These are phyloP conservation scores for Pipra filicauda DNA, from an alignment of 2,113 vertebrate species.

Conservation along the genomic window DNA sequence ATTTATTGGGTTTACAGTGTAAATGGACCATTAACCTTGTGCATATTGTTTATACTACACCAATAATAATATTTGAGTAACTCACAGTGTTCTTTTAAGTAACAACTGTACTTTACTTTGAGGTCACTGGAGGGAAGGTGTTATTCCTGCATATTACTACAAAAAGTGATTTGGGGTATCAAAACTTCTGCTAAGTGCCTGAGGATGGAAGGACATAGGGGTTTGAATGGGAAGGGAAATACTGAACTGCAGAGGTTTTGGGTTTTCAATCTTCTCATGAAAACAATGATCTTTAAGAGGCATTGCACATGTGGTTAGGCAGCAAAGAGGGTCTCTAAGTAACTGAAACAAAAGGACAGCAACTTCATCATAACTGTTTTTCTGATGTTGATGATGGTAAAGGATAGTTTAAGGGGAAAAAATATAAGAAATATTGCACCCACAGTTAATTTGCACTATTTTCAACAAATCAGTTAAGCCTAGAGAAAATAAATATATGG, in stretches of 20 bases:
- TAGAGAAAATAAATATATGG: constrained; percentile 53
- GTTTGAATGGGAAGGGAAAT: neutral
- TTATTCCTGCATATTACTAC: neutral
- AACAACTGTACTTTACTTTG: neutral
- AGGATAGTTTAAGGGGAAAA: neutral
- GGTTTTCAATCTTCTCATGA: neutral
- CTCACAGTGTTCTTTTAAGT: neutral
- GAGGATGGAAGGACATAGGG: neutral
- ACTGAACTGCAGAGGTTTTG: neutral
- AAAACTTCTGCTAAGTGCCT: neutral
- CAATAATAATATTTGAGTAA: neutral
- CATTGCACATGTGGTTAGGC: neutral
- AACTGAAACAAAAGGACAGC: neutral
- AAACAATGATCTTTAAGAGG: neutral
- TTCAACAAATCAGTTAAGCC: constrained; percentile 27
- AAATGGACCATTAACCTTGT: neutral
- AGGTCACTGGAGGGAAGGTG: neutral
- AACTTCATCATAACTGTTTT: neutral
- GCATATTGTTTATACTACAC: neutral
- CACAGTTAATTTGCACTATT: constrained; percentile 52
- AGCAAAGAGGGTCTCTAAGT: neutral
- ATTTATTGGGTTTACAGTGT: neutral
- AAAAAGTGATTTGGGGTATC: neutral
- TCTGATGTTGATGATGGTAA: neutral
- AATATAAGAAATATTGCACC: neutral